Evolutionary conservation across 2,113 vertebrate genomes (phyloP).

Genomic region (Vulpes ferrilata): DNA sequence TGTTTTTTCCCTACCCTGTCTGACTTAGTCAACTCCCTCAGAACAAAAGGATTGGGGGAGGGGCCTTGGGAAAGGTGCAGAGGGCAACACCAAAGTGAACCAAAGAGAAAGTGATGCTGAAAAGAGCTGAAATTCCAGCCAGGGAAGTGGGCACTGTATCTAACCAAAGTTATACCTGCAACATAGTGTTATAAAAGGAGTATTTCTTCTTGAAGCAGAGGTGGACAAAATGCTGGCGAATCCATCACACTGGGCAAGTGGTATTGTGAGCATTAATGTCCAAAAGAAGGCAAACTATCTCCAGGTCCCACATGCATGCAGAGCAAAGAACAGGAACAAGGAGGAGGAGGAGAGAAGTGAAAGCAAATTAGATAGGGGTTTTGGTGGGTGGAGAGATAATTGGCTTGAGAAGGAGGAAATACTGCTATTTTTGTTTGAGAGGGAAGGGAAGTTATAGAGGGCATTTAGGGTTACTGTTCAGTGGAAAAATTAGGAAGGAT

Average conservation of each 20-base stretch:
- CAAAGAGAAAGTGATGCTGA: background rate
- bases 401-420: constrained; percentile 24
- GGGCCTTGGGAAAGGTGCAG: background rate
- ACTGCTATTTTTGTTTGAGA: background rate
- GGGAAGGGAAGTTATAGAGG: background rate
- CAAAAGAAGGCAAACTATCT: background rate
- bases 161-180: background rate
- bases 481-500: constrained; percentile 3
- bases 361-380: background rate
- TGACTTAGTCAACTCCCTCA: background rate
- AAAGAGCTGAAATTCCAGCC: background rate
- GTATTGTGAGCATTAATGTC: no score
- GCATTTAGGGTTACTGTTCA: background rate
- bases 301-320: background rate
- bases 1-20: background rate
- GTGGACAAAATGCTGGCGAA: background rate
- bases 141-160: background rate
- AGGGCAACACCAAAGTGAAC: background rate
- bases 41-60: background rate
- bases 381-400: background rate
- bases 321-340: background rate
- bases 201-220: background rate
- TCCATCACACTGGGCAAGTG: fast-evolving
- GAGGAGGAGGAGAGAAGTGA: background rate
- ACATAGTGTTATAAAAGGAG: background rate